phyloP scores from a whole-genome alignment of 2,888 invertebrate species.

The Fabriciana adippe region DNA sequence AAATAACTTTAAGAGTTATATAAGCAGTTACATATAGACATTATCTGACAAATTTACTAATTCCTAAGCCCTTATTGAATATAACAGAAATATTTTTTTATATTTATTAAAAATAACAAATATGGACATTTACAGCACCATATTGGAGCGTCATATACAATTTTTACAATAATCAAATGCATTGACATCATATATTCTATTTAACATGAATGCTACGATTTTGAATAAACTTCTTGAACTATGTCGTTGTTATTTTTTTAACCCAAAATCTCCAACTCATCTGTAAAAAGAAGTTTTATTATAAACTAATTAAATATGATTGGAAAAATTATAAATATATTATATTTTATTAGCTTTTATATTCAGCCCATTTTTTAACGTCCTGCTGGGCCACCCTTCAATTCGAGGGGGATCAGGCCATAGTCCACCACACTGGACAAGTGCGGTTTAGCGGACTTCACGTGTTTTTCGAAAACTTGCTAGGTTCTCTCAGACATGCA shows the following conservation, averaged over 20 bases:
- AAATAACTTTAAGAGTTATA: too few species aligned
- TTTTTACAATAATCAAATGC: conserved; percentile 26
- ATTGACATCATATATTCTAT: conserved; percentile 29
- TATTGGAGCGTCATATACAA: conserved; percentile 51
- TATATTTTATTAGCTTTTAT: too few species aligned
- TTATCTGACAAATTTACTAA: background rate
- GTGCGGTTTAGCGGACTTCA: too few species aligned
- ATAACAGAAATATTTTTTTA: conserved; percentile 14
- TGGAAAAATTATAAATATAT: background rate
- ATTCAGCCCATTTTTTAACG: too few species aligned
- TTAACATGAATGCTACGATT: conserved; percentile 37
- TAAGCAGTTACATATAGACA: too few species aligned
- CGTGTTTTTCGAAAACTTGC: too few species aligned
- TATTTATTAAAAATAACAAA: conserved; percentile 34
- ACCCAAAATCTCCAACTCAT: conserved; percentile 71
- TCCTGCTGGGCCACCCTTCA: too few species aligned
- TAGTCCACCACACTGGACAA: too few species aligned
- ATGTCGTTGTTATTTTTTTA: conserved; percentile 48
- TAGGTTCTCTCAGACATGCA: too few species aligned
- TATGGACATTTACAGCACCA: conserved; percentile 69
- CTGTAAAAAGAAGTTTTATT: conserved; percentile 51
- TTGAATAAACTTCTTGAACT: conserved; percentile 43
- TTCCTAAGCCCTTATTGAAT: conserved; percentile 8
- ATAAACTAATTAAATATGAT: background rate
- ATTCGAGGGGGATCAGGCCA: too few species aligned